phyloP scores from a whole-genome alignment of 2,113 vertebrate species.

The Albula goreensis region DNA sequence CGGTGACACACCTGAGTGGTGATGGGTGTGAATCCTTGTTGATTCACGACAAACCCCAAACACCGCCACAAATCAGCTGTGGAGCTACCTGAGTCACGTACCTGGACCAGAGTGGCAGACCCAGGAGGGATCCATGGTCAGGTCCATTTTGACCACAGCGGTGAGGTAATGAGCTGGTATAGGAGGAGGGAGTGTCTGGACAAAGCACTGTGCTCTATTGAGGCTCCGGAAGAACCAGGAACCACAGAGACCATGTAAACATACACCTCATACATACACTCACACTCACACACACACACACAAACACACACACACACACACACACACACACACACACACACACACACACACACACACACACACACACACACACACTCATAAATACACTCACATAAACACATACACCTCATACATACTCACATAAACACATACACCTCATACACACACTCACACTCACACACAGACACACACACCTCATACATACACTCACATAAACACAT shows the following conservation, averaged over 20 bases:
- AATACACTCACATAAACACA: conserved; percentile 3
- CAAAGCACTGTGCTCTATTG: conserved; percentile 60
- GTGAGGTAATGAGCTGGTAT: conserved; percentile 71
- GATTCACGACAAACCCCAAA: neutral
- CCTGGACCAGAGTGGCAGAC: conserved; percentile 50
- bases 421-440: too few relatives aligned
- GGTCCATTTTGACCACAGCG: conserved; percentile 46
- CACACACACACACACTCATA: conserved; percentile 4
- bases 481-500: too few relatives aligned
- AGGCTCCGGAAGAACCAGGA: conserved; percentile 64
- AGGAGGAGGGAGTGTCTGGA: conserved; percentile 53
- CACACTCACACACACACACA: conserved; percentile 17
- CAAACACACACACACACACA: conserved; percentile 30
- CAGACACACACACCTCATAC: too few relatives aligned
- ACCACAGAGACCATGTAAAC: conserved; percentile 50
- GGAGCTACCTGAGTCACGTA: conserved; percentile 59
- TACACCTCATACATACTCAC: neutral
- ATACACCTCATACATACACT: conserved; percentile 37
- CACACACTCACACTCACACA: too few relatives aligned
- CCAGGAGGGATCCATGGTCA: conserved; percentile 51
- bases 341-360: conserved; percentile 22
- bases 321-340: conserved; percentile 19
- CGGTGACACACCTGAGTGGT: conserved; percentile 11
- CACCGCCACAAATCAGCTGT: conserved; percentile 16
- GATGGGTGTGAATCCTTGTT: neutral